Evolutionary conservation across 2,888 invertebrate genomes (phyloP), one percentile per base, ranked within the genome.

Genomic region (Sarcophaga subvicina): DNA sequence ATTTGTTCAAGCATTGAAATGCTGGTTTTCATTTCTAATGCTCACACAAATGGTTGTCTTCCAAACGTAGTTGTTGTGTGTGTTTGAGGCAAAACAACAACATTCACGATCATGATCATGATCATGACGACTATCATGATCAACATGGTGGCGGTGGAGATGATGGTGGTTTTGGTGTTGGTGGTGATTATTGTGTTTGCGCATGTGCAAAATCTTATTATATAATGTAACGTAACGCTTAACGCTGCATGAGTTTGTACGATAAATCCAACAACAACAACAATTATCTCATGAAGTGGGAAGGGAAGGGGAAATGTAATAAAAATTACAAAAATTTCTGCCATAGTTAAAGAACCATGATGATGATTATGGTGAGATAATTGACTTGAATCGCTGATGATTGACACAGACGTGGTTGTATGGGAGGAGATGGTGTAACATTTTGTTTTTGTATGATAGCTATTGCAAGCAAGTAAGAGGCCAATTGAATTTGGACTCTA

Each of bases 191-290:
- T 54, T 73, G 73, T 73, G 80, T 73, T 82, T 83, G 85, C 62
- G 85, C 87, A 87, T 87, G 82, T 82, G 79, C 72, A 87, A 85
- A 73, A 78, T 49, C 73, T 83, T 83, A 37, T 37, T 37, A 77
- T 59, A 83, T 73, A 80, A 83, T 80, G 71, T 72, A 86, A 83
- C 82, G 83, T 86, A 83, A 85, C 37, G 37, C 85, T 85, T 82
- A 82, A 86, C 83, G 86, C 86, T 86, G 45, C 80, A 73, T 77
- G 77, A 69, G 69, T 84, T 77, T 73, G 59, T 64, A 37, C 73
- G 80, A 86, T 83, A 73, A 80, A 8, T 72, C n/a, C 59, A 66
- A 27, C 22, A 83, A 64, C 63, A 69, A 66, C 62, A 70, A 66
- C 47, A 64, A 64, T 47, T 71, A 20, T 27, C n/a, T 25, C 8